Evolutionary conservation across 2,888 invertebrate species (phyloP), one percentile per base, ranked within the genome.

Genomic region (Dugesia japonica): DNA sequence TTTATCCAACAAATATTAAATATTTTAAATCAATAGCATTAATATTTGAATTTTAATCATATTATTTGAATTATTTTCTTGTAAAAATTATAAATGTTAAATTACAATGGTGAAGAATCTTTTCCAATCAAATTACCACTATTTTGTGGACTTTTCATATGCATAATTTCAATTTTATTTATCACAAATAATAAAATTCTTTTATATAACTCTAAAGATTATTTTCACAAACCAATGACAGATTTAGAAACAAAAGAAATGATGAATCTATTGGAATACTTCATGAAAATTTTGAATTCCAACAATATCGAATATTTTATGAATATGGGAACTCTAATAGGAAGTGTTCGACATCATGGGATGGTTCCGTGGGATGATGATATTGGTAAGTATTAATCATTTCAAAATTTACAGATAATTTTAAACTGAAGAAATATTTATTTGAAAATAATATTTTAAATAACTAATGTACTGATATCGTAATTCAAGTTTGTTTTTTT

Each of bases 331-430:
- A 74, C 74, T 20, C 33, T 74, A 31, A 42, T 74, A 9, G 74
- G 74, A n/a, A 74, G 74, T 71, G 56, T 74, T 4, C 74, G 74
- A 13, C 74, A 74, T 42, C 74, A 74, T 31, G 74, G 74, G 9
- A 28, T 33, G 20, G 26, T 74, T 74, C 74, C 74, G 15, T 74
- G 74, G 74, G 74, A 74, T 26, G 74, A 74, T 74, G 74, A 74
- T 71, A 26, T 74, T 71, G 74, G 74, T 74, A n/a, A 74, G 74
- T n/a, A n/a, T n/a, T n/a, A n/a, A n/a, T n/a, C n/a, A n/a, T n/a
- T n/a, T n/a, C n/a, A n/a, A n/a, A n/a, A n/a, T n/a, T n/a, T n/a
- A n/a, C n/a, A n/a, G n/a, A n/a, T n/a, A n/a, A n/a, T n/a, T n/a
- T n/a, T n/a, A n/a, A n/a, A n/a, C n/a, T n/a, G n/a, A n/a, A n/a